Percentiles rank a stretch among this genome's conserved stretches.
Conservation (phyloP, 2,888 invertebrate species). For the Caenorhabditis sulstoni region DNA sequence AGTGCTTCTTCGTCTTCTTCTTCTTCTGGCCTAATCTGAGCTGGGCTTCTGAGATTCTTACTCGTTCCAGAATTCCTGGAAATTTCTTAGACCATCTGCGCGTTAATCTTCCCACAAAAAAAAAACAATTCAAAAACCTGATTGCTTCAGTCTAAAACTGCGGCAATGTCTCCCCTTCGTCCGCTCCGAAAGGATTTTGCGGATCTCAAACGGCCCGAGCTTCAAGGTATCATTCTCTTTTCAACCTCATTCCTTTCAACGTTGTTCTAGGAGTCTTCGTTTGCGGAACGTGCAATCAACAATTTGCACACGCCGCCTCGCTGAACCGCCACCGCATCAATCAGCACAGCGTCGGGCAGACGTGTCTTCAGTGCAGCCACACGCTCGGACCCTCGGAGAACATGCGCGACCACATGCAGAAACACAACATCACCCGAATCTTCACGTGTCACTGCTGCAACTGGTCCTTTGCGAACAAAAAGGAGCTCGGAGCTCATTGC, state of each 20-base stretch:
- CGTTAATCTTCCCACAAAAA: no score
- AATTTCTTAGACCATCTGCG: no score
- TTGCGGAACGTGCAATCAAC: background rate
- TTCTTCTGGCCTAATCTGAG: no score
- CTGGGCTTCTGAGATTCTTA: no score
- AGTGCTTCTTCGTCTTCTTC: no score
- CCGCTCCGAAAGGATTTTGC: background rate
- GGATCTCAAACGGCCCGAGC: background rate
- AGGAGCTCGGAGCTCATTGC: background rate
- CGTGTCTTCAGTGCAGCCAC: background rate
- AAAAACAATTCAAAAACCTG: no score
- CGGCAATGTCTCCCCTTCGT: no score
- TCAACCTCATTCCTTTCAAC: background rate
- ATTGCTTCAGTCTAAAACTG: no score
- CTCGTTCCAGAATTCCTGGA: no score
- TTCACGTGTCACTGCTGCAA: constrained; percentile 23
- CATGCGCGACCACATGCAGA: constrained; percentile 8
- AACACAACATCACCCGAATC: background rate
- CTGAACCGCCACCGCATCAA: constrained; percentile 7
- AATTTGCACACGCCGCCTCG: constrained; percentile 3
- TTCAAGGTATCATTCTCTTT: background rate
- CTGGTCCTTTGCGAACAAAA: constrained; percentile 16
- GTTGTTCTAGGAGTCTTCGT: background rate
- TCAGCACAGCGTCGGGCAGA: background rate
- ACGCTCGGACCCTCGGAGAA: background rate